phyloP scores from a whole-genome alignment of 1,140 invertebrate genomes.

The Conus ventricosus region DNA sequence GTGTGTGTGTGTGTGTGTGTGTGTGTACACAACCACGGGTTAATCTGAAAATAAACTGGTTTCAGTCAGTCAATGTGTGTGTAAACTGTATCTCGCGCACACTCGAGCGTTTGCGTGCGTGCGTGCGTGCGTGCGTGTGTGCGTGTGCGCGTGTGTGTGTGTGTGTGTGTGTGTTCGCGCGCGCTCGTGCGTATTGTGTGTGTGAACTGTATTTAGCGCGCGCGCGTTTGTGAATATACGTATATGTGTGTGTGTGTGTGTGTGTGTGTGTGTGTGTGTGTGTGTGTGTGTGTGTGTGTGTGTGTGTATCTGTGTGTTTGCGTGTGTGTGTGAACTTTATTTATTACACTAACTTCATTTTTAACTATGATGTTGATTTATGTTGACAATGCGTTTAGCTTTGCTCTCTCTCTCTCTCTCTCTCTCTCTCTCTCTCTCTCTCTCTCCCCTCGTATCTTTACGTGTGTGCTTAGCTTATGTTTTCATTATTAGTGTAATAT shows the following conservation, averaged over 20 bases:
- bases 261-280: conserved; percentile 17
- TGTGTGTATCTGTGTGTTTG: conserved; percentile 11
- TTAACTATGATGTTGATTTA: not conserved
- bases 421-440: conserved; percentile 1
- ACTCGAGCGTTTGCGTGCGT: not conserved
- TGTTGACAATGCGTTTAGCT: not conserved
- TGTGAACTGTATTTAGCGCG: too few relatives aligned
- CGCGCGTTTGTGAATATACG: too few relatives aligned
- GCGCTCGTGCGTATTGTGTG: too few relatives aligned
- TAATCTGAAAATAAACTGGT: too few relatives aligned
- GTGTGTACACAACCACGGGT: too few relatives aligned
- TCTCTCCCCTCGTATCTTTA: not conserved
- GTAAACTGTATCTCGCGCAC: too few relatives aligned
- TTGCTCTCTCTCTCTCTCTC: not conserved
- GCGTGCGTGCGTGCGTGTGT: not conserved
- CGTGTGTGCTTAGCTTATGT: too few relatives aligned
- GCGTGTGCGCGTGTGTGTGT: too few relatives aligned
- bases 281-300: conserved; percentile 16
- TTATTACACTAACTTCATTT: not conserved
- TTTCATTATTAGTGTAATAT: too few relatives aligned
- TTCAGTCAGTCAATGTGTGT: too few relatives aligned
- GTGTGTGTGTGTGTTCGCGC: too few relatives aligned
- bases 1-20: not conserved
- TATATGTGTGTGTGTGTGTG: not conserved
- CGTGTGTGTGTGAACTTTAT: not conserved